A percentile compares a stretch with the other conserved stretches of the same genome.
phyloP scores from a whole-genome alignment of 2,888 invertebrate genomes.

The Spodoptera littoralis region DNA sequence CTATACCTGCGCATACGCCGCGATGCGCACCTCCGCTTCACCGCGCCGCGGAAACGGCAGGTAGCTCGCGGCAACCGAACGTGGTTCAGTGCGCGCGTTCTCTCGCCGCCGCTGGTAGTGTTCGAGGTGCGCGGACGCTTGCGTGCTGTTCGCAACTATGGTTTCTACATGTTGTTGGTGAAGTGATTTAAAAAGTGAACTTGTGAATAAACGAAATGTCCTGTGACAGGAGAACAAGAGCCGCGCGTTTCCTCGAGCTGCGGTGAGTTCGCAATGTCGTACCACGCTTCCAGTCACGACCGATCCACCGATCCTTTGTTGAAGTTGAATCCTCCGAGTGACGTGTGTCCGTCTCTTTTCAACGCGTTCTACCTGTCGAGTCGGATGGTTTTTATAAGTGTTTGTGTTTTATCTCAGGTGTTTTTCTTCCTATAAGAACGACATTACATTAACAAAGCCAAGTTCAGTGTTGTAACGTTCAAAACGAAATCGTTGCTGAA shows the following conservation, averaged over 20 bases:
- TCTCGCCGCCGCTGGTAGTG: slow-evolving; percentile 87
- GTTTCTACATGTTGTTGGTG: slow-evolving; percentile 79
- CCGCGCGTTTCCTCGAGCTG: slow-evolving; percentile 87
- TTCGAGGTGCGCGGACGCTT: slow-evolving; percentile 82
- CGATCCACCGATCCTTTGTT: slow-evolving; percentile 80
- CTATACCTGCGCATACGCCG: slow-evolving; percentile 83
- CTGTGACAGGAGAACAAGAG: slow-evolving; percentile 87
- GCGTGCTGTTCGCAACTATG: slow-evolving; percentile 80
- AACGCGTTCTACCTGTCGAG: slow-evolving; percentile 75
- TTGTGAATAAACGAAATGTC: slow-evolving; percentile 83
- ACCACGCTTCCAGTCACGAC: slow-evolving; percentile 80
- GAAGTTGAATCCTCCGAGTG: slow-evolving; percentile 83
- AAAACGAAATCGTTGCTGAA: slow-evolving; percentile 14
- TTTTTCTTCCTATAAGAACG: slow-evolving; percentile 40
- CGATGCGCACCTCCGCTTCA: slow-evolving; percentile 86
- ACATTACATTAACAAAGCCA: slow-evolving; percentile 13
- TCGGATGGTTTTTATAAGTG: slow-evolving; percentile 67
- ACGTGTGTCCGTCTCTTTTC: slow-evolving; percentile 84
- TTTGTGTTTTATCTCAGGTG: slow-evolving; percentile 63
- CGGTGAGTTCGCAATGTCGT: slow-evolving; percentile 83
- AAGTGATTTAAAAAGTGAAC: slow-evolving; percentile 81
- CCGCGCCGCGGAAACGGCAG: slow-evolving; percentile 83
- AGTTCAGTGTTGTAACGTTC: slow-evolving; percentile 28
- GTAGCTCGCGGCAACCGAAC: slow-evolving; percentile 78
- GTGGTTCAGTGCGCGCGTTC: slow-evolving; percentile 87